Conservation (phyloP, 2,888 invertebrate genomes). For the Helobdella robusta region DNA sequence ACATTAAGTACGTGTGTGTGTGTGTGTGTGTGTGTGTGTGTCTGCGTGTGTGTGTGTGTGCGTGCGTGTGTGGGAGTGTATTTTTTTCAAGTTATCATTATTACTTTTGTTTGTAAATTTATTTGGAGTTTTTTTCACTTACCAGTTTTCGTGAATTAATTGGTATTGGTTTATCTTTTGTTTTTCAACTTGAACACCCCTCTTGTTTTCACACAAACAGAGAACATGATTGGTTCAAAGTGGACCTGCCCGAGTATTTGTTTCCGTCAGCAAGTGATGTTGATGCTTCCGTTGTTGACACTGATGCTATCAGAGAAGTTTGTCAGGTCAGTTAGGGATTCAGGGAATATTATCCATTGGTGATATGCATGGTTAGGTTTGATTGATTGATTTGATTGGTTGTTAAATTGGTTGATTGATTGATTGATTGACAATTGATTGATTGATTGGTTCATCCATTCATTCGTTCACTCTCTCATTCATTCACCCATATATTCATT, state of each 20-base stretch:
- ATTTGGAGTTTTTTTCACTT: too few relatives aligned
- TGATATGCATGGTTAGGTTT: neutral
- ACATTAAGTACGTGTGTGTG: neutral
- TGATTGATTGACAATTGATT: too few relatives aligned
- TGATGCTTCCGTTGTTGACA: slow-evolving; percentile 93
- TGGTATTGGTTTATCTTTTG: neutral
- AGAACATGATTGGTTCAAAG: slow-evolving; percentile 98
- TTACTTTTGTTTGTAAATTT: too few relatives aligned
- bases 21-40: neutral
- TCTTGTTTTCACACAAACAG: slow-evolving; percentile 44
- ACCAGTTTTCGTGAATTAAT: too few relatives aligned
- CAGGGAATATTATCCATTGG: too few relatives aligned
- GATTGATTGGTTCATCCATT: too few relatives aligned
- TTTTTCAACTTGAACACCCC: neutral
- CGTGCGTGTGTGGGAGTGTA: too few relatives aligned
- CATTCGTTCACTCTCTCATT: slow-evolving; percentile 15
- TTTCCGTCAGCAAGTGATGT: slow-evolving; percentile 96
- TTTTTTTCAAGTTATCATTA: too few relatives aligned
- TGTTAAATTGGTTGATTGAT: neutral
- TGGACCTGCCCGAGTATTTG: slow-evolving; percentile 85
- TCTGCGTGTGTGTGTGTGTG: too few relatives aligned
- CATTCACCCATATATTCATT: slow-evolving; percentile 46
- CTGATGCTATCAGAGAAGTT: slow-evolving; percentile 85
- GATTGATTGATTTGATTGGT: neutral
- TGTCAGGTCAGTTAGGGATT: slow-evolving; percentile 55